phyloP scores from a whole-genome alignment of 2,113 vertebrate species.

The Variabilichromis moorii region DNA sequence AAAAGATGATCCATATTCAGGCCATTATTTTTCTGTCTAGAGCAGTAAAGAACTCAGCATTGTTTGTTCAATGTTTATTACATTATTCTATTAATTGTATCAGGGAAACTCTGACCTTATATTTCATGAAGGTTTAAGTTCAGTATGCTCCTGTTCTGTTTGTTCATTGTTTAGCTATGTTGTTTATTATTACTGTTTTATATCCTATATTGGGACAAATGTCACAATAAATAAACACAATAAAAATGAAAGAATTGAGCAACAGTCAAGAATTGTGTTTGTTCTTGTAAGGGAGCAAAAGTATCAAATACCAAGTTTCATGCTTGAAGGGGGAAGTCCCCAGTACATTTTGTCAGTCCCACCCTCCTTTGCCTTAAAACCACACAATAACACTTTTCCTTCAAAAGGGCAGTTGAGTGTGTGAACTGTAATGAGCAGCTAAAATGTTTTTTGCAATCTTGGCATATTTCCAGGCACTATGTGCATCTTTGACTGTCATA shows the following conservation, averaged over 20 bases:
- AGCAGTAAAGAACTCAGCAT: too few relatives aligned
- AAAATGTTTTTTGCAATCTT: too few relatives aligned
- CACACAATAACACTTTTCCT: too few relatives aligned
- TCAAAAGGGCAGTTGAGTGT: too few relatives aligned
- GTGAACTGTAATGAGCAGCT: too few relatives aligned
- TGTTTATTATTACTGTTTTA: neutral
- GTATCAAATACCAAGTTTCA: rapidly evolving
- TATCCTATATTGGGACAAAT: neutral
- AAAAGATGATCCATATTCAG: too few relatives aligned
- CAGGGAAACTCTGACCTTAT: rapidly evolving
- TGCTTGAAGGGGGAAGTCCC: rapidly evolving
- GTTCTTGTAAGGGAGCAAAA: neutral
- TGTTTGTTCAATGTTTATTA: too few relatives aligned
- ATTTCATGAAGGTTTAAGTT: rapidly evolving
- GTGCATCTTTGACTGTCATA: too few relatives aligned
- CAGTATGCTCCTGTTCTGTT: neutral
- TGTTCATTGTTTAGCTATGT: neutral
- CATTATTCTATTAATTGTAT: too few relatives aligned
- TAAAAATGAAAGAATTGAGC: neutral
- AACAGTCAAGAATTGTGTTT: neutral
- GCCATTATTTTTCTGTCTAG: rapidly evolving
- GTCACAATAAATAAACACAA: neutral
- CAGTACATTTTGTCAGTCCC: too few relatives aligned
- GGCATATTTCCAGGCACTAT: too few relatives aligned
- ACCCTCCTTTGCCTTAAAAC: too few relatives aligned